phyloP scores from a whole-genome alignment of 2,797 vertebrate genomes.

The Champsocephalus gunnari region DNA sequence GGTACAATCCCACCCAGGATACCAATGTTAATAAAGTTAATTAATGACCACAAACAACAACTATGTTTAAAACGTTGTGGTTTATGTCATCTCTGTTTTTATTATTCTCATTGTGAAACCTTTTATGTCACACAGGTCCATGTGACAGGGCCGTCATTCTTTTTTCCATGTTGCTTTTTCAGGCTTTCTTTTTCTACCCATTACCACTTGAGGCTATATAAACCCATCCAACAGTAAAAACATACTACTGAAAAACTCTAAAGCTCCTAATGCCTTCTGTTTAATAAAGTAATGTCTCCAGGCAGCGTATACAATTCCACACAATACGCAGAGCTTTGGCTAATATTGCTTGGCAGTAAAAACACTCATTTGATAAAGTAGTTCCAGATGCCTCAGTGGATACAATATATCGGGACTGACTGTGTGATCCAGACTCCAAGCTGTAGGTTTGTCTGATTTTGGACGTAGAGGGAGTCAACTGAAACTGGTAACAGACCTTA shows the following conservation, averaged over 20 bases:
- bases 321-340: conserved; percentile 56
- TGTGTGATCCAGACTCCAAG: conserved; percentile 32
- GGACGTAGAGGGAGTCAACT: conserved; percentile 13
- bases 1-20: neutral
- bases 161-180: neutral
- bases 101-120: too few species aligned
- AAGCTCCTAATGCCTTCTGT: conserved; percentile 47
- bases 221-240: conserved; percentile 28
- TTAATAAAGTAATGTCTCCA: conserved; percentile 63
- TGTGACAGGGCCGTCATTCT: neutral
- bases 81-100: neutral
- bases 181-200: conserved; percentile 18
- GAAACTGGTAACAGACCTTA: conserved; percentile 24
- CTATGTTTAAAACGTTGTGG: conserved; percentile 2
- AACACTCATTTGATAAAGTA: conserved; percentile 62
- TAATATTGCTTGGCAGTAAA: conserved; percentile 66
- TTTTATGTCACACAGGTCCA: neutral
- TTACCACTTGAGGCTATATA: conserved; percentile 38
- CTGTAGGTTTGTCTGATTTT: conserved; percentile 34
- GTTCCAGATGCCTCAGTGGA: conserved; percentile 64
- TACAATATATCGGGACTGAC: conserved; percentile 23
- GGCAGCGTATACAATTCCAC: conserved; percentile 48
- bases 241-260: conserved; percentile 28
- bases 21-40: too few species aligned
- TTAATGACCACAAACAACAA: conserved; percentile 2